Evolutionary conservation across 2,113 vertebrate genomes (phyloP), one percentile per base, ranked within the genome.

Genomic region (Dasypus novemcinctus): DNA sequence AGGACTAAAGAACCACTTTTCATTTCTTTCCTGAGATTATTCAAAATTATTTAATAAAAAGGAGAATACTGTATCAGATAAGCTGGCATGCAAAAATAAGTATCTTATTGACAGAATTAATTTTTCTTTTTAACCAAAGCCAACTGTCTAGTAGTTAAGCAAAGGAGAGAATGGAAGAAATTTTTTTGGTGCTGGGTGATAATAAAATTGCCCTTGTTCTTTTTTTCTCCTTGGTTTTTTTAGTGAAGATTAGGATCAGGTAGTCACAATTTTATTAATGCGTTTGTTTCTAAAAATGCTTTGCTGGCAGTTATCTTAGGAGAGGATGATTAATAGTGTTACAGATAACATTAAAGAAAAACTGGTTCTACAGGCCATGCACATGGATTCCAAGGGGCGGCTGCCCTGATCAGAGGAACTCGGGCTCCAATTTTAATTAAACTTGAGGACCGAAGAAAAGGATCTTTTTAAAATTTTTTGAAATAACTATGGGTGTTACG

Each of bases 341-440:
- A 78, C 86, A 96, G 86, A 90, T 78, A 76, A 82, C 57, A 36
- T 71, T 54, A 81, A 94, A 84, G 63, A 59, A 95, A 71, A 92
- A 54, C 6, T 54, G 3, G 7, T 29, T 95, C 49, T 96, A 38
- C 36, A 36, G 49, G 27, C 36, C 43, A 1, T 0, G 0, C n/a
- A 75, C 49, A 33, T 82, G 79, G 33, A 74, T 76, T 72, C 91
- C 18, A 17, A 79, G 61, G 41, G 68, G 46, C 43, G 23, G 68
- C 38, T 43, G 4, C 64, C 71, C 31, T 85, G 89, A 96, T 38
- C 66, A 0, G 20, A 88, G 96, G 57, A 93, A 96, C 46, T 94
- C 64, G 54, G 88, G 84, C 33, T 90, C 71, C 36, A 92, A 38
- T 91, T 96, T 90, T 95, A 91, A 64, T 97, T 96, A 95, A 96